phyloP scores from a whole-genome alignment of 2,888 invertebrate genomes.

The Tachystola acroxantha region DNA sequence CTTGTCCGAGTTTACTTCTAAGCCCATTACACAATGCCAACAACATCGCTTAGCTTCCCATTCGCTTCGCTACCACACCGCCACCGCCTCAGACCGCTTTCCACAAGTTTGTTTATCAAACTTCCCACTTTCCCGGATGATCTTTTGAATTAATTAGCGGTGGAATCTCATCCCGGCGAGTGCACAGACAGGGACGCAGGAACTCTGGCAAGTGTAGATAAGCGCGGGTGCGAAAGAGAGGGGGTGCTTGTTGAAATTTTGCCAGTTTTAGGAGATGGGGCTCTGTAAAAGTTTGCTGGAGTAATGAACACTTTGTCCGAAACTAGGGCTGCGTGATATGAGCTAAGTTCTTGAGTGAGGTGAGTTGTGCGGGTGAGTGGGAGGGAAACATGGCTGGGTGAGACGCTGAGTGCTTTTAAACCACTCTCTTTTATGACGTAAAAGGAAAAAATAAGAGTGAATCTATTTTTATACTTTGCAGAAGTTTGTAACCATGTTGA shows the following conservation, averaged over 20 bases:
- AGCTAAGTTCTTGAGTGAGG: background rate
- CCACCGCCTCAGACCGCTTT: conserved; percentile 2
- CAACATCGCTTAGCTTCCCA: background rate
- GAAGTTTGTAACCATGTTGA: too few species aligned
- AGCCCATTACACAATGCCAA: too few species aligned
- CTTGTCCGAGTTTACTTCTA: too few species aligned
- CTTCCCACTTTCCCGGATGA: conserved; percentile 25
- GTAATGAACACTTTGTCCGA: background rate
- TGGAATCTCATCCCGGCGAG: conserved; percentile 7
- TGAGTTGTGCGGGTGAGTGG: too few species aligned
- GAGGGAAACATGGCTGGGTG: too few species aligned
- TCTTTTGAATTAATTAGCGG: conserved; percentile 26
- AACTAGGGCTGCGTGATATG: background rate
- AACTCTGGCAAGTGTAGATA: background rate
- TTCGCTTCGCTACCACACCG: background rate
- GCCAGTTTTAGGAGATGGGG: background rate
- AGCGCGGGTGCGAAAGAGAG: conserved; percentile 1
- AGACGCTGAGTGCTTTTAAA: too few species aligned
- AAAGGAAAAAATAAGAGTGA: too few species aligned
- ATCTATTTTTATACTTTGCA: too few species aligned
- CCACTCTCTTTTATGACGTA: too few species aligned
- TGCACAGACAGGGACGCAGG: conserved; percentile 2
- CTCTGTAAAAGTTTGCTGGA: background rate
- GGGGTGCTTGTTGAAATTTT: background rate
- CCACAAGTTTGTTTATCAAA: conserved; percentile 29